Base-by-base conservation (phyloP, 2,113 vertebrate genomes). In the Ctenodactylus gundi region DNA sequence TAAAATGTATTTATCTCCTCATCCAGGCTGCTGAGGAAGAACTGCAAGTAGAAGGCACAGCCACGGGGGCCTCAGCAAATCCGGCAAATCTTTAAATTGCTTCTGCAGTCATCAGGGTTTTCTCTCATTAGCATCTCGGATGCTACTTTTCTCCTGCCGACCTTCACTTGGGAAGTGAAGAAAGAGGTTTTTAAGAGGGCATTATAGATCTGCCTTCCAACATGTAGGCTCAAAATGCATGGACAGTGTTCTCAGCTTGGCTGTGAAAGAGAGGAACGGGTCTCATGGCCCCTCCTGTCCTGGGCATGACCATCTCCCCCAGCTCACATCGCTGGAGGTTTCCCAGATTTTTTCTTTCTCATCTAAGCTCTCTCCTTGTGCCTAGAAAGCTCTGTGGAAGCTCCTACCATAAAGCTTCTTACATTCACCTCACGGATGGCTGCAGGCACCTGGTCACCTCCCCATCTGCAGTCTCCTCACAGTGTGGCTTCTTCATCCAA, bases 1-100 rank as follows among this genome's bases (percentile, higher is more conserved):
- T 95, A 95, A 97, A 96, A 94, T 92, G 88, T 75, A 89, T 97
- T 96, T 96, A 97, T 97, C 95, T 97, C 72, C 88, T 62, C 46
- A 85, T 88, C 90, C 95, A 96, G 95, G 85, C 90, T 58, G 77
- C 90, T 12, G 81, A 88, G 77, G 92, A 93, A 88, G 88, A 94
- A 95, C 93, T 90, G 67, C 77, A 60, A 92, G 77, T 81, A 64
- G 95, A 94, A 95, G 76, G n/a, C n/a, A 15, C 87, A 88, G 95
- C 93, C 94, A 70, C n/a, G 0, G 95, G 96, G 85, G 88, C 92
- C 60, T 65, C 68, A 17, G 72, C 90, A 94, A 95, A 97, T 94
- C 90, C 51, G 0, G 77, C 92, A 95, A 97, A 96, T 96, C 95
- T 96, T 94, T 90, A 96, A 93, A 95, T 95, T 96, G 95, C 95